Base-by-base conservation (phyloP, 2,888 invertebrate genomes). In the Erannis defoliaria region DNA sequence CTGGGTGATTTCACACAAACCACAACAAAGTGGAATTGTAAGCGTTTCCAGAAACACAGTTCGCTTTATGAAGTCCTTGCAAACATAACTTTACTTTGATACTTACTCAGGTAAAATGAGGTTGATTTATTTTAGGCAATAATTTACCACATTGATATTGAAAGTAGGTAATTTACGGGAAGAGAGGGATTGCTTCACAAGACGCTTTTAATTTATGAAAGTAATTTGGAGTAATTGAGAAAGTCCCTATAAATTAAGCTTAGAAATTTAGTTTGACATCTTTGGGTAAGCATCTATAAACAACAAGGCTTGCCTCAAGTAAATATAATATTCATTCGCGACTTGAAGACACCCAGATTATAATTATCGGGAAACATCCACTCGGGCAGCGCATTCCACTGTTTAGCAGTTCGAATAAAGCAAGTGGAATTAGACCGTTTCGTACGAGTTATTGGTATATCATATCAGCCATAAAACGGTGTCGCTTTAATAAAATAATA, bases 111-210 rank as follows among this genome's bases (percentile, higher is more conserved):
- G 57, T 68, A 58, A 50, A 55, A 40, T 46, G 19, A 26, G 29
- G 12, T 60, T 70, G 63, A 72, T 73, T 69, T 70, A 71, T 46
- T 35, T 59, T 16, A 19, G 45, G 31, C 51, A 64, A 60, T 69
- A 73, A 63, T 69, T 67, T 62, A 64, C 60, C 38, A 57, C 60
- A 67, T 68, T 37, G 60, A 51, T 61, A 68, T 71, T 60, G 31
- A 62, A 70, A 51, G 40, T 40, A 31, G 53, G 37, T 63, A 61
- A 66, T 66, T 66, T 48, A 62, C 49, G 55, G 50, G 50, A 62
- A 46, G 21, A 40, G 26, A 46, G 29, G 40, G 42, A 59, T 56
- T 60, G 51, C 55, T 57, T 46, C 54, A 40, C 56, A 62, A 57
- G 45, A 23, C 38, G 53, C 56, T 66, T 60, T 54, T 61, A 51